Evolutionary conservation across 2,888 invertebrate species (phyloP), one percentile per base, ranked within the genome.

Genomic region (Dasypolia templi): DNA sequence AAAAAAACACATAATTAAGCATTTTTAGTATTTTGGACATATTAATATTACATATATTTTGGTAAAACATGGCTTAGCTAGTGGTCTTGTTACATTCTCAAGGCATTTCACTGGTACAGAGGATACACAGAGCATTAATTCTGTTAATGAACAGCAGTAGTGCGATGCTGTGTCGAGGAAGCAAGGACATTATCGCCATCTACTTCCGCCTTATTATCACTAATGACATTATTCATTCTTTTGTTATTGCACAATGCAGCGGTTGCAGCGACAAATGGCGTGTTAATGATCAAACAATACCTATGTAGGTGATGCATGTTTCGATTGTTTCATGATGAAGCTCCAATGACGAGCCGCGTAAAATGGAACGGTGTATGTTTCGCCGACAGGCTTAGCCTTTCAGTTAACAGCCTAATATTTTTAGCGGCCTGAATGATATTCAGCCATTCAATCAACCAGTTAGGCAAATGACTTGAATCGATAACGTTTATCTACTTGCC

Each of bases 121-220:
- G 84, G 82, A 80, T 82, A 81, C 75, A 83, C 79, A 82, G 80
- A 71, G 72, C 85, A 86, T 88, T 89, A 86, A 89, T 91, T 89
- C 70, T 72, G 85, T 83, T 88, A 89, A 90, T 89, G 85, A 87
- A 87, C 86, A 90, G 86, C 87, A 84, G 77, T 72, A 70, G 68
- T 53, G 59, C 67, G 55, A 79, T 83, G 75, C 75, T 82, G 82
- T 76, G 84, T 86, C 74, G 73, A 79, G 84, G 78, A 82, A 83
- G 81, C 74, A 70, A 55, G 77, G 71, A 77, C 85, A 86, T 87
- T 82, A 87, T 82, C 62, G 69, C 76, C 81, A 72, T 78, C 69
- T 82, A 83, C 82, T 81, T 86, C 85, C 87, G 85, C 78, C 86
- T 84, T 88, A 88, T 88, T 87, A 86, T 86, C 82, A 79, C 82